Conservation (phyloP, 2,888 invertebrate species). For the Philhelius pedissequus region DNA sequence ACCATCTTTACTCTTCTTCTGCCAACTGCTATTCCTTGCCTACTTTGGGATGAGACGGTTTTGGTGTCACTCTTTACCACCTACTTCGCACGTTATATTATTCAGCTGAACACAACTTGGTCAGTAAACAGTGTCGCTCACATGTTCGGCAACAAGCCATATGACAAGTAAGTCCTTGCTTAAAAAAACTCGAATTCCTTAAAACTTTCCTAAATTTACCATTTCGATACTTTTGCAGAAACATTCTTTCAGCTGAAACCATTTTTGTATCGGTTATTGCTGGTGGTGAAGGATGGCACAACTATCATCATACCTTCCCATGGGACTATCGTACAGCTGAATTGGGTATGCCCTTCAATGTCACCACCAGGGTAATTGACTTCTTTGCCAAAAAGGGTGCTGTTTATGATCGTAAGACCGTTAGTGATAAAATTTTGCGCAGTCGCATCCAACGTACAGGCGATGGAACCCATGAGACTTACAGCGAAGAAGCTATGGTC, state of each 20-base stretch:
- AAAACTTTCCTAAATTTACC: neutral
- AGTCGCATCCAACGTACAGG: conserved; percentile 83
- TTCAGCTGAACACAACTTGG: conserved; percentile 85
- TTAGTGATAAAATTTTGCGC: conserved; percentile 75
- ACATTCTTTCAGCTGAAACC: conserved; percentile 87
- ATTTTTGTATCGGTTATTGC: conserved; percentile 84
- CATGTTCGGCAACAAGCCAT: conserved; percentile 84
- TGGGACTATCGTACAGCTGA: conserved; percentile 94
- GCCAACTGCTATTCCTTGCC: conserved; percentile 82
- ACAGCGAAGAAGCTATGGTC: conserved; percentile 75
- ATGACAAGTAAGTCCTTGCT: conserved; percentile 81
- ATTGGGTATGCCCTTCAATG: conserved; percentile 82
- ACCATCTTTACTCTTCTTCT: conserved; percentile 80
- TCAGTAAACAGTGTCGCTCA: conserved; percentile 87
- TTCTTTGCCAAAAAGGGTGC: conserved; percentile 81
- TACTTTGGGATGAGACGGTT: conserved; percentile 83
- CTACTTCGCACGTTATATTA: conserved; percentile 81
- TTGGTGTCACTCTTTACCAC: conserved; percentile 81
- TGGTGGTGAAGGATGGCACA: conserved; percentile 92
- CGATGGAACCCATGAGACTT: conserved; percentile 82
- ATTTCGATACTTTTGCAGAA: conserved; percentile 77
- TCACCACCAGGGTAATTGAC: conserved; percentile 84
- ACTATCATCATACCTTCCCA: conserved; percentile 93
- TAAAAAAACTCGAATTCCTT: neutral
- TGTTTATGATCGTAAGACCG: conserved; percentile 79